Evolutionary conservation across 2,113 vertebrate species (phyloP).

Genomic region (Tachycineta bicolor): DNA sequence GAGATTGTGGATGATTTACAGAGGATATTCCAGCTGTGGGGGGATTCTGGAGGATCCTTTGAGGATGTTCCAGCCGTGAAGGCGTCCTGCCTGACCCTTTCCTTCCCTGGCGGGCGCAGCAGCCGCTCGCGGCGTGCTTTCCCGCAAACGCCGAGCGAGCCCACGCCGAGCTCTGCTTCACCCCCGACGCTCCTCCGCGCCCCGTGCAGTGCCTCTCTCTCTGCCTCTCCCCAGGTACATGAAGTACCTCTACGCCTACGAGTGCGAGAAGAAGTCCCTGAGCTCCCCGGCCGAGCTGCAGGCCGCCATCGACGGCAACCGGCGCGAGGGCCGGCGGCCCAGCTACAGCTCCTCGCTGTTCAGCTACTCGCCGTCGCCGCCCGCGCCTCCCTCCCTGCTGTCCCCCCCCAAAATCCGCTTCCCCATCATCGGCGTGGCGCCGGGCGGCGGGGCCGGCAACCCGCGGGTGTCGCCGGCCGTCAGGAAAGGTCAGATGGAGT

Average conservation of each 20-base stretch:
- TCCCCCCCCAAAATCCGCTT: conserved; percentile 85
- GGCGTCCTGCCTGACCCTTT: background rate
- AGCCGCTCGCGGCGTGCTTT: accelerated
- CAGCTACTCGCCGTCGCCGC: conserved; percentile 78
- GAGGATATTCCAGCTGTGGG: accelerated
- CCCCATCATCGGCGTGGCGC: conserved; percentile 77
- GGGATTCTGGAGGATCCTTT: too few species aligned
- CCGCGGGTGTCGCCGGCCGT: conserved; percentile 79
- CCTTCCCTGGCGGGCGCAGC: too few species aligned
- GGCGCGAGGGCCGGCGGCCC: conserved; percentile 91
- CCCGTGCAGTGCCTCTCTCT: background rate
- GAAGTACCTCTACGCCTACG: conserved; percentile 97
- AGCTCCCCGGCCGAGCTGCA: conserved; percentile 95
- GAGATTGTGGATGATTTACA: background rate
- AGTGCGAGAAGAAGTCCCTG: conserved; percentile 95
- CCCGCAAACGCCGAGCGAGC: accelerated
- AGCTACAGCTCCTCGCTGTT: conserved; percentile 93
- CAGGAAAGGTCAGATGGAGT: conserved; percentile 78
- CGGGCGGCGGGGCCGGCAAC: conserved; percentile 69
- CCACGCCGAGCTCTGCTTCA: background rate
- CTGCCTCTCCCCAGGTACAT: conserved; percentile 76
- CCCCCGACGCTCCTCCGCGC: background rate
- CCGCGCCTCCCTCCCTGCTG: conserved; percentile 69
- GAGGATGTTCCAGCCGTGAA: too few species aligned
- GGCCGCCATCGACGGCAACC: conserved; percentile 94